Evolutionary conservation across 1,140 invertebrate genomes (phyloP).

Genomic region (Dendrolimus punctatus): DNA sequence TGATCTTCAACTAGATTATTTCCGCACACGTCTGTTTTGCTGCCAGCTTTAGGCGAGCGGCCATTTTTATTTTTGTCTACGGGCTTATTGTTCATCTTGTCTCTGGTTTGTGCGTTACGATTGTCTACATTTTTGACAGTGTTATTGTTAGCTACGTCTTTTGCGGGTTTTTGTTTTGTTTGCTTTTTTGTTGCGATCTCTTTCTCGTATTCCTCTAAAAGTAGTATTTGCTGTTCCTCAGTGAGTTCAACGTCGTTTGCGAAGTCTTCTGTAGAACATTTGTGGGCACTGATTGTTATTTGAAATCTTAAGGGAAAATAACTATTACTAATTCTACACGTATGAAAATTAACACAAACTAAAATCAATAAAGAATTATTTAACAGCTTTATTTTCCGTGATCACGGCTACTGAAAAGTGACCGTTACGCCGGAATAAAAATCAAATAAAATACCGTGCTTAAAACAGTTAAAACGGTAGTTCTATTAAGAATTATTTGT

Average conservation of each 20-base stretch:
- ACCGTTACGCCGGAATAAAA: too few species aligned
- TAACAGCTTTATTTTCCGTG: too few species aligned
- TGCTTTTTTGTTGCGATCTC: constrained; percentile 57
- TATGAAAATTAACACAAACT: too few species aligned
- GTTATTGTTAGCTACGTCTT: constrained; percentile 44
- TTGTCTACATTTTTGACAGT: constrained; percentile 22
- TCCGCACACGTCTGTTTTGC: constrained; percentile 49
- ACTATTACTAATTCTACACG: too few species aligned
- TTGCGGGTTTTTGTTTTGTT: constrained; percentile 27
- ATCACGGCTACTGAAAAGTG: too few species aligned
- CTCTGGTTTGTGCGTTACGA: constrained; percentile 29
- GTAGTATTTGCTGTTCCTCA: constrained; percentile 74
- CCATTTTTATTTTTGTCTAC: constrained; percentile 36
- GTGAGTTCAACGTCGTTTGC: constrained; percentile 73
- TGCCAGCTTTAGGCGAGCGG: constrained; percentile 38
- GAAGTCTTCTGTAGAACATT: constrained; percentile 72
- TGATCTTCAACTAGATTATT: constrained; percentile 67
- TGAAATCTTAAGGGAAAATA: too few species aligned
- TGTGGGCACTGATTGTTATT: too few species aligned
- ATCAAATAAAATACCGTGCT: too few species aligned
- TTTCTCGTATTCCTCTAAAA: constrained; percentile 74
- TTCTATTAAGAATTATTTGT: too few species aligned
- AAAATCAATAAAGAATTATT: too few species aligned
- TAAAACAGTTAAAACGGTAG: too few species aligned
- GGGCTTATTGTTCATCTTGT: constrained; percentile 36